Base-by-base conservation (phyloP, 2,797 vertebrate genomes). In the Platalea minor region DNA sequence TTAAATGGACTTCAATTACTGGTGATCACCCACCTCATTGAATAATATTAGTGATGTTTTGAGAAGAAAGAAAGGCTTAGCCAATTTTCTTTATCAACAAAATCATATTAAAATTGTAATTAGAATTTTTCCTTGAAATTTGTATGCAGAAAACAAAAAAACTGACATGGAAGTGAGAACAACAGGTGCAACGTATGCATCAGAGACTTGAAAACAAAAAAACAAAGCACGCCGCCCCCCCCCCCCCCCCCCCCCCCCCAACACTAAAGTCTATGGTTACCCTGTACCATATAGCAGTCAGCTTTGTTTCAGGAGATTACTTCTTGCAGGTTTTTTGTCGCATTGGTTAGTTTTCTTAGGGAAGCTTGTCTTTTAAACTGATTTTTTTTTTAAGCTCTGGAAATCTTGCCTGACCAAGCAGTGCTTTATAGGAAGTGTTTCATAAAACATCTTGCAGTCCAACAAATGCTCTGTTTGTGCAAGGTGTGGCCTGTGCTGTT, bases 181-280 rank as follows among this genome's bases (percentile, higher is more conserved):
- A 61, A 17, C 5, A 73, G 31, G 11, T 86, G n/a, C 10, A 67
- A 59, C 16, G 3, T 18, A 24, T 1, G 4, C 4, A 51, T 74
- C 33, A 50, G 68, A 59, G 28, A 18, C 31, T 64, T 60, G 24
- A 46, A 77, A 88, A 39, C 9, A 67, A 60, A 88, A n/a, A 67
- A 17, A 0, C 3, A 13, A 24, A 29, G 29, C 61, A 14, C 26
- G 2, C 26, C 9, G 37, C 35, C 35, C 35, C 35, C 35, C n/a
- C 37, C 37, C 37, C 5, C 2, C 43, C 17, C 43, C 17, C 7
- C 9, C 5, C 6, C 25, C 9, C 21, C 7, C 7, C 18, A 41
- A 0, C 9, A 3, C 28, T 20, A 2, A 26, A 23, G 13, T 57
- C 31, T 87, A 0, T 56, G 14, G 23, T 80, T 88, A 43, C 17